These are phyloP conservation scores for Hippocampus comes DNA, from an alignment of 2,113 vertebrate species.

Conservation along the genomic window DNA sequence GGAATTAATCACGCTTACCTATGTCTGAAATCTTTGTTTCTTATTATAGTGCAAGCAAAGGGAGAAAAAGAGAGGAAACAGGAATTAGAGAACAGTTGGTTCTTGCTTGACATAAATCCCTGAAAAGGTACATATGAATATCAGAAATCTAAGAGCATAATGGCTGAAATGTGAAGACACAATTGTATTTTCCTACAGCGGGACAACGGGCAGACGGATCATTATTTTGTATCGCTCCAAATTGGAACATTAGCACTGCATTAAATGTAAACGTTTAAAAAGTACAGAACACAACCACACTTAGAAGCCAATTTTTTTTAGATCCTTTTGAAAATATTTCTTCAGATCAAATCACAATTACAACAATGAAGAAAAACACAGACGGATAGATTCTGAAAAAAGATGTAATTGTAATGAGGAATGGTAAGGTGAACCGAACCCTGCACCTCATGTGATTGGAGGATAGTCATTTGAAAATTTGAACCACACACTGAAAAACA, in stretches of 20 bases:
- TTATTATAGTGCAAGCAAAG: slow-evolving; percentile 80
- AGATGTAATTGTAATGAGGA: neutral
- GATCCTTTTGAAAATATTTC: neutral
- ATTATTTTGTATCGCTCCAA: neutral
- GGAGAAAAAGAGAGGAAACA: slow-evolving; percentile 44
- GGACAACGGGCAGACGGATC: neutral
- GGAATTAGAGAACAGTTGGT: slow-evolving; percentile 36
- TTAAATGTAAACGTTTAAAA: slow-evolving; percentile 2
- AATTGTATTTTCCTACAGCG: neutral
- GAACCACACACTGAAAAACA: neutral
- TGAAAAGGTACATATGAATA: neutral
- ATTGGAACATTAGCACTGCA: slow-evolving; percentile 1
- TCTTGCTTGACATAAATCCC: neutral
- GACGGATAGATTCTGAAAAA: neutral
- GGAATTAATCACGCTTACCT: slow-evolving; percentile 84
- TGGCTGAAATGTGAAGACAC: neutral
- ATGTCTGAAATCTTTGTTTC: slow-evolving; percentile 99
- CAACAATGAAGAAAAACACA: neutral
- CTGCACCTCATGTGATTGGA: neutral
- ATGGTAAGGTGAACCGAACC: too few species aligned
- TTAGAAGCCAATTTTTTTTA: neutral
- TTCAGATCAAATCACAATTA: neutral
- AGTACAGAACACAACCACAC: neutral
- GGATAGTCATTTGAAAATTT: neutral
- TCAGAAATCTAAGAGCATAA: neutral